Base-by-base conservation (phyloP, 2,888 invertebrate species). In the Himalopsyche kuldschensis region DNA sequence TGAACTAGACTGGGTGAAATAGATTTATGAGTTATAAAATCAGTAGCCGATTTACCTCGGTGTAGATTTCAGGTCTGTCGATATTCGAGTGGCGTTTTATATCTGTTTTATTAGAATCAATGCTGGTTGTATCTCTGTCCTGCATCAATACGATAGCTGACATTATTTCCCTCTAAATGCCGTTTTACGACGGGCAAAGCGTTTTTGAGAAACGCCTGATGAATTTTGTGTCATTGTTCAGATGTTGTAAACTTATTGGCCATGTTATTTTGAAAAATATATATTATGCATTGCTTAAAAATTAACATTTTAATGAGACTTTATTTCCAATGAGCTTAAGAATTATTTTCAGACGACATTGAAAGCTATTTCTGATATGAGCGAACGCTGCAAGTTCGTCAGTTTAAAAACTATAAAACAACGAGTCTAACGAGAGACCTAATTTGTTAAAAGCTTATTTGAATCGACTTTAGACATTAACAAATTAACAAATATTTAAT, bases 21-120 rank as follows among this genome's bases (percentile, higher is more conserved):
- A 75, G 32, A 75, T 75, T 75, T 75, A 75, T 31, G 75, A 75
- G 75, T 30, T n/a, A 75, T 75, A 75, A 75, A 75, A 75, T 75
- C 75, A 27, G 75, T 31, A 75, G 75, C 75, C 75, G 75, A 31
- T 32, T 75, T 75, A 30, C 30, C 75, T 31, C 31, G 15, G 31
- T 32, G 30, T 75, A 27, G 20, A 75, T 31, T 55, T 55, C 20
- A 55, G n/a, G 55, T 55, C 24, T 55, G 20, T 55, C 55, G 55
- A 55, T 55, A 55, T 20, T 4, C 55, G 20, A 55, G 20, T 24
- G n/a, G 15, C 24, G 15, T 55, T 55, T 55, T 55, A 55, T 55
- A 30, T 75, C 27, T 75, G 32, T 75, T 75, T 75, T 75, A 75
- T 75, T 31, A n/a, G 31, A 75, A 31, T 31, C 30, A 15, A n/a